Conservation (phyloP, 1,140 invertebrate genomes). For the Tetramorium alpestre region DNA sequence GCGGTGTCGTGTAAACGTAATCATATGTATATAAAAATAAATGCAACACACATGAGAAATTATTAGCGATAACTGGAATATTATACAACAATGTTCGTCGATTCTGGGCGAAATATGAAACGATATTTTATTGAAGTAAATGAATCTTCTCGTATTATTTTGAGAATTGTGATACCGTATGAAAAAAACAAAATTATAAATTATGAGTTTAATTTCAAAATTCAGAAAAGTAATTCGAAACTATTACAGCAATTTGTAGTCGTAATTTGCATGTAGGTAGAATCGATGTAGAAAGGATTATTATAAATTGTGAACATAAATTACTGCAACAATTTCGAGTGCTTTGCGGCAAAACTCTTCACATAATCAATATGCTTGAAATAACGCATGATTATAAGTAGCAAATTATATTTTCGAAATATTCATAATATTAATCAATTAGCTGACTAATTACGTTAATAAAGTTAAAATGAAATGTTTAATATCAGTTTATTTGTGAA, state of each 20-base stretch:
- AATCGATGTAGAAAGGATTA: background rate
- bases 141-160: background rate
- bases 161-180: background rate
- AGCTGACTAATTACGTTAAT: background rate
- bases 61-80: background rate
- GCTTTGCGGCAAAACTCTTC: background rate
- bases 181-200: background rate
- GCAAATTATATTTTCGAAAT: background rate
- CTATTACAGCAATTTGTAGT: background rate
- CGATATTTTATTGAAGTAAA: background rate
- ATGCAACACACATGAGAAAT: background rate
- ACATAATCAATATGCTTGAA: background rate
- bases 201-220: background rate
- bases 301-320: constrained; percentile 16
- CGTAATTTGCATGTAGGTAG: background rate
- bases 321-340: background rate
- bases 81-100: background rate
- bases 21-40: background rate
- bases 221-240: background rate
- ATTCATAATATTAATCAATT: background rate
- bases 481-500: background rate
- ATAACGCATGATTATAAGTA: background rate
- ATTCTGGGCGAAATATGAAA: background rate
- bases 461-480: background rate
- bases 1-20: no score